These are phyloP conservation scores for Pelochelys cantorii DNA, from an alignment of 2,797 vertebrate genomes.

Conservation along the genomic window DNA sequence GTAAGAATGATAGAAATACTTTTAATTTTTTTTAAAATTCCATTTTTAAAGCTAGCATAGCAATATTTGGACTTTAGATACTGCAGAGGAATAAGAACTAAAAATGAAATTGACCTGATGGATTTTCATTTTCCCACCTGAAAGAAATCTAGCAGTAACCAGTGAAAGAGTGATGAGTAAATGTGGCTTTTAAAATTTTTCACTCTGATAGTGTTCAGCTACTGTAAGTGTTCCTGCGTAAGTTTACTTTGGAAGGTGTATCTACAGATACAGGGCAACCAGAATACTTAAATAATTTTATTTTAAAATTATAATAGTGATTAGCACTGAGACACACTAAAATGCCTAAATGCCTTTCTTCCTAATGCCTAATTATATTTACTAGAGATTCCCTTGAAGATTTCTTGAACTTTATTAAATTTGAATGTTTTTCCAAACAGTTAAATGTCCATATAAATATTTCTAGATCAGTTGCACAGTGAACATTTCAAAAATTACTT, in stretches of 20 bases:
- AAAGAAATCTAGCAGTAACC: not conserved
- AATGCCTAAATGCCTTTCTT: not conserved
- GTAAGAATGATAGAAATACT: not conserved
- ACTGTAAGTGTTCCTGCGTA: not conserved
- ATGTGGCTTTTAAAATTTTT: not conserved
- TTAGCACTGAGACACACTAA: not conserved
- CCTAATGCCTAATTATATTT: not conserved
- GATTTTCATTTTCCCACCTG: not conserved
- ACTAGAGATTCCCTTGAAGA: not conserved
- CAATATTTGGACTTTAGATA: not conserved
- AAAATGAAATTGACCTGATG: not conserved
- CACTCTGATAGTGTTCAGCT: not conserved
- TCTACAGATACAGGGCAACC: not conserved
- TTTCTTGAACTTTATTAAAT: not conserved
- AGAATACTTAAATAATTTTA: not conserved
- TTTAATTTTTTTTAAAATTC: not conserved
- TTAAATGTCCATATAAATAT: not conserved
- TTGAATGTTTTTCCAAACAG: not conserved
- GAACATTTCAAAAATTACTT: not conserved
- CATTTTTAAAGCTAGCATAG: not conserved
- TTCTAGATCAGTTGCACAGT: not conserved
- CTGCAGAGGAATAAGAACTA: slow-evolving; percentile 5
- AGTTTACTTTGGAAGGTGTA: not conserved
- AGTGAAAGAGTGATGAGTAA: not conserved
- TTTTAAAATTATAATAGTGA: not conserved